phyloP scores from a whole-genome alignment of 64 coral and sea anemone species.

The Catalaphyllia jardinei region DNA sequence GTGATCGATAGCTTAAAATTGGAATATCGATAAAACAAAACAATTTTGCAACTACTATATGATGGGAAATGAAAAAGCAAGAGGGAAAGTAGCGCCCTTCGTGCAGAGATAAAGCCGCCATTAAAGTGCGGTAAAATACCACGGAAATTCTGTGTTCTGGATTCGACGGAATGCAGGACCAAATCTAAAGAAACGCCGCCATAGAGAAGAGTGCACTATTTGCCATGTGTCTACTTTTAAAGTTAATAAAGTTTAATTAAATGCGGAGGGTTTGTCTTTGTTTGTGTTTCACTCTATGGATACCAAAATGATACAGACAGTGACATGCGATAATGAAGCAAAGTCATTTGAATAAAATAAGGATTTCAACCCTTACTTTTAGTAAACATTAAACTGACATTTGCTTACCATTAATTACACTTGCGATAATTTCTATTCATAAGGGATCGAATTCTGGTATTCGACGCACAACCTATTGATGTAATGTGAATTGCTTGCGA shows the following conservation, averaged over 20 bases:
- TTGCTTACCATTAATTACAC: constrained; percentile 9
- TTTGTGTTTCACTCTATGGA: constrained; percentile 28
- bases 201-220: not conserved
- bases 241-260: constrained; percentile 54
- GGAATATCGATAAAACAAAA: constrained; percentile 21
- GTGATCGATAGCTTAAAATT: constrained; percentile 27
- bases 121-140: not conserved
- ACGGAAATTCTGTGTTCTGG: constrained; percentile 6
- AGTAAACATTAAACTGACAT: constrained; percentile 21
- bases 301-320: constrained; percentile 23
- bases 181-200: constrained; percentile 22
- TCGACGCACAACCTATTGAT: not conserved
- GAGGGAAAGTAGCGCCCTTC: not conserved
- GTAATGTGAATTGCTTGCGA: constrained; percentile 8
- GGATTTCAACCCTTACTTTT: constrained; percentile 7
- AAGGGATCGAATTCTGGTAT: not conserved
- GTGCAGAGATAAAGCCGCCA: not conserved
- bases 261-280: constrained; percentile 21
- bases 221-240: constrained; percentile 37
- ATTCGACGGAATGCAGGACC: constrained; percentile 19
- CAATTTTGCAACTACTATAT: not conserved
- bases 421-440: not conserved
- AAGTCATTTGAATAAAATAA: constrained; percentile 53
- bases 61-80: not conserved
- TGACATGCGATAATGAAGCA: constrained; percentile 6